These are phyloP conservation scores for Drosophila malerkotliana DNA, from an alignment of 1,140 invertebrate genomes.

Conservation along the genomic window DNA sequence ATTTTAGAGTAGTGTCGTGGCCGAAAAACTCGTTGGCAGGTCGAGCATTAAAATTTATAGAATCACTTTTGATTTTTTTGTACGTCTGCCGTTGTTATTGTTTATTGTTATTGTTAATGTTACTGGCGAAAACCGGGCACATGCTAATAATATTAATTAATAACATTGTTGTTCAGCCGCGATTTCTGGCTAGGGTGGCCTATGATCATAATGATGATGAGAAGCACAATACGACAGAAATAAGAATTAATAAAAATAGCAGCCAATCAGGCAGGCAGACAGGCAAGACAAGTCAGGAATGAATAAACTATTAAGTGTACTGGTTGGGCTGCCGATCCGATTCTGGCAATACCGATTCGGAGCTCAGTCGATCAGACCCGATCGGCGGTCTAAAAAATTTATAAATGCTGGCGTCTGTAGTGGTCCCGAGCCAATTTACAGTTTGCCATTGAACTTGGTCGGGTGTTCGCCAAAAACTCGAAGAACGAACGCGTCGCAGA, in stretches of 20 bases:
- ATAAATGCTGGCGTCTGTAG: constrained; percentile 78
- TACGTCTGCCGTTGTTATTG: constrained; percentile 30
- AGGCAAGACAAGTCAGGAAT: constrained; percentile 74
- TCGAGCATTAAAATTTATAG: constrained; percentile 58
- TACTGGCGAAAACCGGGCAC: constrained; percentile 51
- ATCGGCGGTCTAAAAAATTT: constrained; percentile 59
- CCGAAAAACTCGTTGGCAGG: constrained; percentile 42
- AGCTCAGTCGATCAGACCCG: constrained; percentile 6
- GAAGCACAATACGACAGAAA: constrained; percentile 47
- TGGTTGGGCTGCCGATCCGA: constrained; percentile 26
- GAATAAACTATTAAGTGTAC: constrained; percentile 79
- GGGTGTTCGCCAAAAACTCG: constrained; percentile 69
- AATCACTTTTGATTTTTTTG: constrained; percentile 76
- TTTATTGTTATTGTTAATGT: constrained; percentile 49
- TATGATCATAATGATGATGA: constrained; percentile 39
- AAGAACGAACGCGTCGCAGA: constrained; percentile 27
- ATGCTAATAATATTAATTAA: constrained; percentile 83
- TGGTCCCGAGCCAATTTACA: constrained; percentile 78
- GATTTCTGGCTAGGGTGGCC: constrained; percentile 51
- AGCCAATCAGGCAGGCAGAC: constrained; percentile 34
- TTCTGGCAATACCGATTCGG: background rate
- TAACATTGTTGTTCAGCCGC: constrained; percentile 61
- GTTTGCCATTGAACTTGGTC: constrained; percentile 84
- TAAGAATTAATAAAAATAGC: constrained; percentile 46
- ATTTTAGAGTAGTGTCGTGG: background rate